These are phyloP conservation scores for Pardalotus punctatus DNA, from an alignment of 2,113 vertebrate species.

Conservation along the genomic window DNA sequence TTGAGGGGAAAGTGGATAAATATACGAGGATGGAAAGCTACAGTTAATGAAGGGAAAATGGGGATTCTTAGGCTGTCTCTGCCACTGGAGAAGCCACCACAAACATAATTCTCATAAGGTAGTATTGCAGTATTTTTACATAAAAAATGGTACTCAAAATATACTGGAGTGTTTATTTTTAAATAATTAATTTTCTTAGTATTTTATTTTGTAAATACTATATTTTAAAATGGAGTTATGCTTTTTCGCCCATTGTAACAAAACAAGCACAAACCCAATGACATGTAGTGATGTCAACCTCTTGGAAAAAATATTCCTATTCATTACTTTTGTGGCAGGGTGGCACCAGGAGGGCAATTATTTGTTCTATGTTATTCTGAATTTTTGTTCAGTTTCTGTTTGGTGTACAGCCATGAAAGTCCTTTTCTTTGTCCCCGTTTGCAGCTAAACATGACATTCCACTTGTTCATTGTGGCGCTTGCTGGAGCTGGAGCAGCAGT, in stretches of 20 bases:
- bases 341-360: neutral
- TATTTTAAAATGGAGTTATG: neutral
- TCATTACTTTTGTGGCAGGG: neutral
- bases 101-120: neutral
- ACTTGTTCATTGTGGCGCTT: slow-evolving; percentile 96
- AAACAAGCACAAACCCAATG: neutral
- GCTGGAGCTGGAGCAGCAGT: slow-evolving; percentile 96
- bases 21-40: neutral
- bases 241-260: neutral
- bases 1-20: neutral
- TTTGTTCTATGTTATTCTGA: neutral
- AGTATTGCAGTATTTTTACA: neutral
- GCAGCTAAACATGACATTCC: slow-evolving; percentile 98
- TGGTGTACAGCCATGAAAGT: neutral
- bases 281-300: neutral
- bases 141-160: neutral
- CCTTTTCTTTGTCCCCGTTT: neutral
- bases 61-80: neutral
- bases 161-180: neutral
- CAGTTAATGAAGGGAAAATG: neutral
- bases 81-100: neutral
- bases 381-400: neutral
- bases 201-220: neutral
- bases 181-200: neutral
- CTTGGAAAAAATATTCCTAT: neutral